Evolutionary conservation across 2,888 invertebrate species (phyloP).

Genomic region (Arenicola marina): DNA sequence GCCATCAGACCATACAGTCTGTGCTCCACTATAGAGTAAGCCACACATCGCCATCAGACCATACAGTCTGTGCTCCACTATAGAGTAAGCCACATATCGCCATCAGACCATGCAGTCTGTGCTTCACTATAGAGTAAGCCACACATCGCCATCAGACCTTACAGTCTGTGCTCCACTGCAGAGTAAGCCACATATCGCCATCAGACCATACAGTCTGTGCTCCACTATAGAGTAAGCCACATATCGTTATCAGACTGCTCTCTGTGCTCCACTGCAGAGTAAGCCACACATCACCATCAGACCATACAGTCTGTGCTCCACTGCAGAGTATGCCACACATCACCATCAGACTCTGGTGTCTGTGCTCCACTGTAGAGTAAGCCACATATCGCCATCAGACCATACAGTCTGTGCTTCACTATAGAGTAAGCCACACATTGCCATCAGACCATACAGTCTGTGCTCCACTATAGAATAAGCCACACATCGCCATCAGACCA

Average conservation of each 20-base stretch:
- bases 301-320: conserved; percentile 23
- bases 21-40: conserved; percentile 26
- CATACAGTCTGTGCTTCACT: conserved; percentile 22
- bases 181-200: conserved; percentile 23
- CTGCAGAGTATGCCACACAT: conserved; percentile 25
- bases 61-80: conserved; percentile 20
- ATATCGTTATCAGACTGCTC: conserved; percentile 20
- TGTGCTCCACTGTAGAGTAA: conserved; percentile 27
- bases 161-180: conserved; percentile 21
- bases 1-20: conserved; percentile 24
- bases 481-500: conserved; percentile 19
- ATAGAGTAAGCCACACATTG: conserved; percentile 25
- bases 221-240: conserved; percentile 26
- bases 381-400: conserved; percentile 19
- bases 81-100: conserved; percentile 25
- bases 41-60: conserved; percentile 21
- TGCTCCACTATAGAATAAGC: conserved; percentile 26
- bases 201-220: conserved; percentile 24
- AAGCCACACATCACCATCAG: conserved; percentile 18
- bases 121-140: conserved; percentile 27
- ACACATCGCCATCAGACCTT: conserved; percentile 20
- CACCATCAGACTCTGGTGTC: conserved; percentile 20
- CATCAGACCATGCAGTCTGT: conserved; percentile 22
- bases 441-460: conserved; percentile 23
- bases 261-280: conserved; percentile 26